Evolutionary conservation across 2,797 vertebrate genomes (phyloP).

Genomic region (Argya squamiceps): DNA sequence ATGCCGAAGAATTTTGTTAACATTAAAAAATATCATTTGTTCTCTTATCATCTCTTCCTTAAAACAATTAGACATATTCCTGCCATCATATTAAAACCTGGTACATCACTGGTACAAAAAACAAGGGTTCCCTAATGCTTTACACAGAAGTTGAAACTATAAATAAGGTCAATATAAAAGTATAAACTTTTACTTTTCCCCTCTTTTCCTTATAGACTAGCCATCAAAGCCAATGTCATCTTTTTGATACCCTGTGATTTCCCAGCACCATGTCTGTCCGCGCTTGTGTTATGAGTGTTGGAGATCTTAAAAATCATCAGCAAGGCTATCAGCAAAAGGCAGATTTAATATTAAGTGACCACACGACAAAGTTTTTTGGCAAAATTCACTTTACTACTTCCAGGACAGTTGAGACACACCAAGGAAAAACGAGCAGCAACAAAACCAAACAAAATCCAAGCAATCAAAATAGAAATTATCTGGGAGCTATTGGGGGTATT

Average conservation of each 20-base stretch:
- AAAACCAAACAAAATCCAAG: not conserved
- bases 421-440: not conserved
- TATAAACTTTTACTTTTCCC: not conserved
- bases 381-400: not conserved
- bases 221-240: not conserved
- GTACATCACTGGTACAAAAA: not conserved
- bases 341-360: accelerated
- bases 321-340: not conserved
- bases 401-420: not conserved
- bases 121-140: not conserved
- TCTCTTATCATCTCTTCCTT: not conserved
- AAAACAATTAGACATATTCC: not conserved
- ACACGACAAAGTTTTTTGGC: accelerated
- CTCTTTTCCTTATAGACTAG: not conserved
- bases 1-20: not conserved
- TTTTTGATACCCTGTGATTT: not conserved
- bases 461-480: not conserved
- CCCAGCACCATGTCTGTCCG: not conserved
- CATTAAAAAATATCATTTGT: not conserved
- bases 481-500: not conserved
- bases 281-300: not conserved
- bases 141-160: not conserved
- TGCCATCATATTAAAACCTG: not conserved
- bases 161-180: not conserved
- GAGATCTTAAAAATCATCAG: not conserved